Base-by-base conservation (phyloP, 2,888 invertebrate species). In the Aleiodes alternator region DNA sequence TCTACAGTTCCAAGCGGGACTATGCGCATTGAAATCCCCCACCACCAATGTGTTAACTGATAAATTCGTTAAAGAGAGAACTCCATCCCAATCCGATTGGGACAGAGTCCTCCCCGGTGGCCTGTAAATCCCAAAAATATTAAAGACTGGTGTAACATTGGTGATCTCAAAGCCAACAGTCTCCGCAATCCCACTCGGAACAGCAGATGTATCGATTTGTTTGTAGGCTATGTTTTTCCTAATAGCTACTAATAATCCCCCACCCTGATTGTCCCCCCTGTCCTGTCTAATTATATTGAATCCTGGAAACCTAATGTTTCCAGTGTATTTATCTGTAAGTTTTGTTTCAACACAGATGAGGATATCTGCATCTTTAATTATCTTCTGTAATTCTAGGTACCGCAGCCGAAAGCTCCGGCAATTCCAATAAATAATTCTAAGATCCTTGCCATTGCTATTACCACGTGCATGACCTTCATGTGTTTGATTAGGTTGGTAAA, bases 211-310 rank as follows among this genome's bases (percentile, higher is more conserved):
- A 16, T n/a, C 14, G 4, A 55, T 16, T 14, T 7, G n/a, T 55
- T 55, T 55, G n/a, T 55, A 55, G 7, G 55, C 4, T 9, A 57
- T 57, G 29, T 57, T 57, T 29, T 57, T 57, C 29, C 31, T 23
- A 12, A 57, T n/a, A n/a, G n/a, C n/a, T n/a, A n/a, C n/a, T n/a
- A n/a, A n/a, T n/a, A n/a, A n/a, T n/a, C n/a, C n/a, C 29, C 57
- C 57, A 1, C 57, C 57, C 4, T 29, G 23, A 57, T 57, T 29
- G 29, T 57, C 29, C 4, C 9, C 29, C 3, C 57, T 8, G 29
- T 57, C 57, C 11, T 57, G 9, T 57, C 57, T 57, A 11, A 57
- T 57, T 23, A 57, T 8, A 23, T 57, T 11, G 11, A 57, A 57
- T 12, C 57, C 57, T 31, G 57, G 23, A 8, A 53, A 53, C 34